Evolutionary conservation across 1,140 invertebrate species (phyloP).

Genomic region (Drosophila cardini): DNA sequence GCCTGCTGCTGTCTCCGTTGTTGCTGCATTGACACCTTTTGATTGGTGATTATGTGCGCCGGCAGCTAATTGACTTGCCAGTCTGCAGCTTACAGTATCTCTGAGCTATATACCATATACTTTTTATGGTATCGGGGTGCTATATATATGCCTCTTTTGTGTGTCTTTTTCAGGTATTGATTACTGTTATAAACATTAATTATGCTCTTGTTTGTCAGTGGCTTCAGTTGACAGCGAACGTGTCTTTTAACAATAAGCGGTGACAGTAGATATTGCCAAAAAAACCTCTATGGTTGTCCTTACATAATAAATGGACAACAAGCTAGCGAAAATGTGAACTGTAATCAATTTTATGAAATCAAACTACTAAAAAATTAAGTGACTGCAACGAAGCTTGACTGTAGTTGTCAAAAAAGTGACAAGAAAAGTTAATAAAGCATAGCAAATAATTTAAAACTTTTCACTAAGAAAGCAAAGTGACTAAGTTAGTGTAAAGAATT

Average conservation of each 20-base stretch:
- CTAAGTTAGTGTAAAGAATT: neutral
- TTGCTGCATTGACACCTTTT: conserved; percentile 67
- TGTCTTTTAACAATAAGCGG: neutral
- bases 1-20: neutral
- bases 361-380: no score
- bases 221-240: neutral
- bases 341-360: no score
- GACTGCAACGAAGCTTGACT: no score
- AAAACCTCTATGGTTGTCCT: no score
- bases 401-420: no score
- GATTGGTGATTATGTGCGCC: conserved; percentile 69
- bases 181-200: conserved; percentile 59
- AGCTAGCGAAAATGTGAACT: no score
- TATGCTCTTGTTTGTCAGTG: conserved; percentile 29
- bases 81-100: conserved; percentile 21
- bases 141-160: neutral
- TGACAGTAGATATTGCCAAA: neutral
- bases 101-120: neutral
- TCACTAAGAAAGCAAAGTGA: neutral
- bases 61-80: conserved; percentile 58
- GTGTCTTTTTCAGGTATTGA: conserved; percentile 26
- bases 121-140: no score
- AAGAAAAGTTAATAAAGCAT: neutral
- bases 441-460: neutral
- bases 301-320: no score